phyloP scores from a whole-genome alignment of 2,888 invertebrate genomes.

The Mesorhabditis spiculigera region DNA sequence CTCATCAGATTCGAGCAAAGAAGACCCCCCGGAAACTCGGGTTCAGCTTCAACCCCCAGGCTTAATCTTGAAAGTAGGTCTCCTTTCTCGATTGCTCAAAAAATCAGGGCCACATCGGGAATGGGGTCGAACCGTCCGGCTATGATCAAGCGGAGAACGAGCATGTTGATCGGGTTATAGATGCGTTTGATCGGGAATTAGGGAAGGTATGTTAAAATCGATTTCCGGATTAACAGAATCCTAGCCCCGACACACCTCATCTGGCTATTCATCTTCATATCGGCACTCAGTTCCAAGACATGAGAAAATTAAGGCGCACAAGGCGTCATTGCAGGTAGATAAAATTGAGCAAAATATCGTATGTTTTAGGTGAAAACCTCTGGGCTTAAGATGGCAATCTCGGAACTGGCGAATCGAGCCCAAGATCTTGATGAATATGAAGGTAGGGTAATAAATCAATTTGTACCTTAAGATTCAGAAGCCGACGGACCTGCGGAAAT shows the following conservation, averaged over 20 bases:
- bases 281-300: background rate
- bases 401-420: background rate
- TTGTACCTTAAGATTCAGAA: background rate
- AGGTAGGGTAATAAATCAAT: background rate
- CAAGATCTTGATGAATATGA: background rate
- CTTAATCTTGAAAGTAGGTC: too few species aligned
- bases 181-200: background rate
- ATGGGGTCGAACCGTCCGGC: background rate
- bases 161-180: background rate
- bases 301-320: background rate
- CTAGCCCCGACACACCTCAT: background rate
- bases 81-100: background rate
- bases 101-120: background rate
- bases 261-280: background rate
- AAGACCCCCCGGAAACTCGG: background rate
- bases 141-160: constrained; percentile 4
- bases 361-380: constrained; percentile 4
- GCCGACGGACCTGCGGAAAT: background rate
- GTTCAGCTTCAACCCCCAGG: background rate
- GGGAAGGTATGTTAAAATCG: background rate
- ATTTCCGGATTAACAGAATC: background rate
- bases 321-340: background rate
- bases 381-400: background rate
- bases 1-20: background rate
- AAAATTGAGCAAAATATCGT: background rate